Evolutionary conservation across 1,140 invertebrate species (phyloP).

Genomic region (Akabosia matsudoensis): DNA sequence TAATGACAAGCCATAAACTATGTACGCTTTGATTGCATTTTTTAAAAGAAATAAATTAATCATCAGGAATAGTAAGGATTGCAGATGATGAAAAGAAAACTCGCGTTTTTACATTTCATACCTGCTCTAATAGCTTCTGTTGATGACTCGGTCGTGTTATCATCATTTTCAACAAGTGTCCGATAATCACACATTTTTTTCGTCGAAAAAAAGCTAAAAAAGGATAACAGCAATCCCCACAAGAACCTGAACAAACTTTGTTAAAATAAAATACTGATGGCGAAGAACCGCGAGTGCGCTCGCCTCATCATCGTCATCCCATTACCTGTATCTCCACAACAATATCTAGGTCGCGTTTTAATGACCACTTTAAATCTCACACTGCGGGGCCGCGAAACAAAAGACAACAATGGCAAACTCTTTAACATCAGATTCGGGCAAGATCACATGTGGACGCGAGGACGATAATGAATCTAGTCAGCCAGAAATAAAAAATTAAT

Average conservation of each 20-base stretch:
- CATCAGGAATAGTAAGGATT: neutral
- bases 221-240: too few relatives aligned
- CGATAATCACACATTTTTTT: too few relatives aligned
- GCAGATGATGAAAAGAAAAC: neutral
- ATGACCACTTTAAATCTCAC: constrained; percentile 16
- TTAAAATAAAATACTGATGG: too few relatives aligned
- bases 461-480: neutral
- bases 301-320: too few relatives aligned
- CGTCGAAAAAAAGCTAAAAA: too few relatives aligned
- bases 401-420: neutral
- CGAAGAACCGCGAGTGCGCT: too few relatives aligned
- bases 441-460: neutral
- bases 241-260: too few relatives aligned
- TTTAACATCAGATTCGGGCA: neutral
- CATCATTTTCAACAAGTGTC: neutral
- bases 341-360: constrained; percentile 21
- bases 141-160: constrained; percentile 5
- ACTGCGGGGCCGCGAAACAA: neutral
- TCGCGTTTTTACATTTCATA: neutral
- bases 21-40: too few relatives aligned
- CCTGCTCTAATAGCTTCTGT: neutral
- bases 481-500: neutral
- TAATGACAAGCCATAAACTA: too few relatives aligned
- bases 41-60: too few relatives aligned
- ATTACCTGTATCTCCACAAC: neutral